Evolutionary conservation across 2,113 vertebrate genomes (phyloP), one percentile per base, ranked within the genome.

Genomic region (Nyctibius bracteatus): DNA sequence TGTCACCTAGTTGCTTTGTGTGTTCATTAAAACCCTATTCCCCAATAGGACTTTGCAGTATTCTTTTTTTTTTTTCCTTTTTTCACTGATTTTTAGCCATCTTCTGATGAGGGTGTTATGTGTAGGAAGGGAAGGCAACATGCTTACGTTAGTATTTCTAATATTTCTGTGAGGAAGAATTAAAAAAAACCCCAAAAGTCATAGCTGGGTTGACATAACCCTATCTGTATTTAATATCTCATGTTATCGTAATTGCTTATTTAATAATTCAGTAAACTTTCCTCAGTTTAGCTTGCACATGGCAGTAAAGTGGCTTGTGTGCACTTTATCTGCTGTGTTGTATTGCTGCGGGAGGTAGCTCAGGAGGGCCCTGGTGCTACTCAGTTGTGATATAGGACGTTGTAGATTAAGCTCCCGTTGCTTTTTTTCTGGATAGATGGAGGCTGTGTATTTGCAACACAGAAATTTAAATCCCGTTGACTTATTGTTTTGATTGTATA

Each of bases 201-300:
- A 8, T 35, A 54, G 43, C 30, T 46, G 37, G 12, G 43, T 31
- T 70, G 77, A 72, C 39, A 63, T 22, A 90, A 59, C 49, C 35
- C 51, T 88, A 71, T 91, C 92, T 98, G 95, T 98, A 97, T 98
- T 98, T 98, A 98, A 98, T 98, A 98, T 97, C 95, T 94, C 62
- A 62, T 73, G 88, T 98, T 97, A 97, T 99, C 98, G 97, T 98
- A 98, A 98, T 98, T 98, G 96, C 98, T 98, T 98, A 98, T 98
- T 99, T 98, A 99, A 98, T 99, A 98, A 98, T 98, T 98, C 98
- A 97, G 96, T 98, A 97, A 98, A 98, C 89, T 96, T 75, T 90
- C 82, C 81, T 91, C 80, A 81, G 70, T 94, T 83, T 95, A 97
- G 97, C 98, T 98, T 98, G 92, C 97, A 84, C n/a, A 75, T 96